Conservation (phyloP, 2,113 vertebrate species). For the Sinocyclocheilus anshuiensis region DNA sequence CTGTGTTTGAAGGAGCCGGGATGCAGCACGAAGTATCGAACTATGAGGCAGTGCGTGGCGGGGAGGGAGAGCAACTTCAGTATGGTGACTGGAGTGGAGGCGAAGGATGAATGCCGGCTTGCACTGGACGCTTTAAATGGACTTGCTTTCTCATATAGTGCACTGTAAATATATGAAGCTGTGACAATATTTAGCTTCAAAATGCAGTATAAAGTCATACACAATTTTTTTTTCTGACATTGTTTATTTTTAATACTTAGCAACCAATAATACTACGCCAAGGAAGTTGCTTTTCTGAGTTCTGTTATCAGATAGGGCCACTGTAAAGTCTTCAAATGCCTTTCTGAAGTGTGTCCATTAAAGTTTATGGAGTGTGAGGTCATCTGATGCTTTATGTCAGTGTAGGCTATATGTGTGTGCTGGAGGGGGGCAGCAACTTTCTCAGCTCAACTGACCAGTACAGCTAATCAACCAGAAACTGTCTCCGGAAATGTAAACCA, state of each 20-base stretch:
- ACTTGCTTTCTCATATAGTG: constrained; percentile 71
- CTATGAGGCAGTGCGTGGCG: constrained; percentile 96
- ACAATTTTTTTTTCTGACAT: not conserved
- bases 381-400: constrained; percentile 40
- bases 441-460: constrained; percentile 64
- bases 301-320: constrained; percentile 20
- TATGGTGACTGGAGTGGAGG: constrained; percentile 87
- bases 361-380: constrained; percentile 65
- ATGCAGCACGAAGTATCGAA: constrained; percentile 97
- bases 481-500: constrained; percentile 23
- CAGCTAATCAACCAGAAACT: constrained; percentile 68
- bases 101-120: constrained; percentile 92
- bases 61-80: constrained; percentile 94
- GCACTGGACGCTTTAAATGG: constrained; percentile 90
- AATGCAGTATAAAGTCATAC: not conserved
- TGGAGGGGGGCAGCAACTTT: not conserved
- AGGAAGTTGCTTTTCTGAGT: constrained; percentile 10
- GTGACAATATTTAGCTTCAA: not conserved
- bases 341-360: constrained; percentile 20
- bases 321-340: not conserved
- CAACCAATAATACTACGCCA: not conserved
- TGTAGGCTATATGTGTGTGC: not conserved
- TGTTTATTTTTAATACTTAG: not conserved
- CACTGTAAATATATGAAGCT: constrained; percentile 52
- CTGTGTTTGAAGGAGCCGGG: constrained; percentile 92